Evolutionary conservation across 2,888 invertebrate genomes (phyloP), one percentile per base, ranked within the genome.

Genomic region (Aphidius colemani): DNA sequence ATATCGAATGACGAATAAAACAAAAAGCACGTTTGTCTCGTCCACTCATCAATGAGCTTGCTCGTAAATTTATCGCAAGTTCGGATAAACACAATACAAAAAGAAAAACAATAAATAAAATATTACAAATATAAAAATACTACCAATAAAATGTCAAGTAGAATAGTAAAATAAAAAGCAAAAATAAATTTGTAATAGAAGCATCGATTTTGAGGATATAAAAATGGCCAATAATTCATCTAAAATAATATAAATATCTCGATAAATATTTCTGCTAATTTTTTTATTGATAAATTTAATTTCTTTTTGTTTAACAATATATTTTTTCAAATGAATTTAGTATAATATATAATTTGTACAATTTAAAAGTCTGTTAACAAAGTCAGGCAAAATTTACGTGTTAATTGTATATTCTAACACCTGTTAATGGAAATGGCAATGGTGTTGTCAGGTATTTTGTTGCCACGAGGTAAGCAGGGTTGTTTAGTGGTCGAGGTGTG

Each of bases 401-500:
- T 75, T 78, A 78, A 78, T 78, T 78, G 77, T 72, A 69, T 67
- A 72, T 71, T 72, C 71, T 67, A 76, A 75, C 75, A 75, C 77
- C 74, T 77, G 76, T 76, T 77, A 77, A 77, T 77, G 71, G 77
- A 67, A 71, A 71, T 68, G 72, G 73, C 70, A 73, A 74, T 72
- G 73, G 72, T 69, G 69, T 71, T 75, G 77, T 77, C 76, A 75
- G 75, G 75, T 74, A 75, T 77, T 77, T 76, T 74, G 73, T 73
- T 70, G 67, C 70, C 69, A 69, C 69, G 70, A 74, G 73, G 74
- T 77, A 77, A 78, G 72, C 75, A 72, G 71, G 70, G 68, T 73
- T 68, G 74, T 69, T 70, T 62, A 67, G 69, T 43, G 69, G 67
- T 66, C 53, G 59, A 55, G 65, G 46, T 64, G 62, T 53, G 69